Evolutionary conservation across 2,888 invertebrate genomes (phyloP).

Genomic region (Eubasilissa splendida): DNA sequence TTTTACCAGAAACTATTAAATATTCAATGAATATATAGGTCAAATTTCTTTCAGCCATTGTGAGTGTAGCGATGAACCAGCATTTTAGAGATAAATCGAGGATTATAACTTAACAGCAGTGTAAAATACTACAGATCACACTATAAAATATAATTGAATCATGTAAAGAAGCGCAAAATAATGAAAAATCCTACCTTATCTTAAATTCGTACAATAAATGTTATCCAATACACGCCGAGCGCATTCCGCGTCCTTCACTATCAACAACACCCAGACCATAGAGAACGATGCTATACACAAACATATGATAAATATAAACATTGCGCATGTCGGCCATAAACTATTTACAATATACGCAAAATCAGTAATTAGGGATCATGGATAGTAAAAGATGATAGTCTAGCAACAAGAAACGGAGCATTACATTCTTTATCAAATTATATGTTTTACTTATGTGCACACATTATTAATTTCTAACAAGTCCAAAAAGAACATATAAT

Average conservation of each 20-base stretch:
- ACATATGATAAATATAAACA: constrained; percentile 56
- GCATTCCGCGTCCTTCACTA: constrained; percentile 56
- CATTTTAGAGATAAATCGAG: constrained; percentile 48
- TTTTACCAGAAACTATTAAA: constrained; percentile 36
- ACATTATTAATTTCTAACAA: too few relatives aligned
- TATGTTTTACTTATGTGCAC: too few relatives aligned
- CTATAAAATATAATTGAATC: constrained; percentile 25
- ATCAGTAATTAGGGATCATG: not conserved
- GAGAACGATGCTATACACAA: constrained; percentile 48
- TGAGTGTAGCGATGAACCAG: constrained; percentile 48
- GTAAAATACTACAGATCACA: constrained; percentile 34
- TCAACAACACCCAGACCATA: constrained; percentile 57
- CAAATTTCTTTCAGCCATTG: constrained; percentile 56
- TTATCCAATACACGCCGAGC: constrained; percentile 51
- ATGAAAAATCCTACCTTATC: constrained; percentile 51
- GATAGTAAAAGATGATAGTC: not conserved
- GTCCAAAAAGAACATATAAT: too few relatives aligned
- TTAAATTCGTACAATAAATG: constrained; percentile 51
- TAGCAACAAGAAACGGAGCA: constrained; percentile 11
- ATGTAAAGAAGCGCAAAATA: constrained; percentile 21
- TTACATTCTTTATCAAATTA: not conserved
- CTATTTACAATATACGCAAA: not conserved
- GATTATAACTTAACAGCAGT: constrained; percentile 53
- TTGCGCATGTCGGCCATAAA: constrained; percentile 53
- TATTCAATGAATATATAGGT: constrained; percentile 51